phyloP scores from a whole-genome alignment of 35 echinoderm and acorn worm species.

The Apostichopus japonicus region DNA sequence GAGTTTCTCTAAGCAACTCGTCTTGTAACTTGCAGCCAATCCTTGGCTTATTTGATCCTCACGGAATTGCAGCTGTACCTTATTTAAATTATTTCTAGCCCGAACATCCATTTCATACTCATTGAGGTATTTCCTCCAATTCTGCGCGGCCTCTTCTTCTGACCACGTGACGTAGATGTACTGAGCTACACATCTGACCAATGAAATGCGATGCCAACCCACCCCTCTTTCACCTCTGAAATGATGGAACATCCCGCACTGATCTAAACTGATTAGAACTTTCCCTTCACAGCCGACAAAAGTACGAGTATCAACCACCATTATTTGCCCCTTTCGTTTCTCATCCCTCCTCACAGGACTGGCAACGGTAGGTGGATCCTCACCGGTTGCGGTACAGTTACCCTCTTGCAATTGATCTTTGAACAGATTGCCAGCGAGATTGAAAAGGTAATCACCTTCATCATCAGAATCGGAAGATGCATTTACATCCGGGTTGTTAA shows the following conservation, averaged over 20 bases:
- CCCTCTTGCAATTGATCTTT: neutral
- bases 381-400: neutral
- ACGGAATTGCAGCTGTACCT: conserved; percentile 21
- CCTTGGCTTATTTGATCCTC: conserved; percentile 38
- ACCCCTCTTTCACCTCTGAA: conserved; percentile 34
- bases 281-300: conserved; percentile 52
- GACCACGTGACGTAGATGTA: conserved; percentile 50
- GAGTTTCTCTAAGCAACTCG: conserved; percentile 24
- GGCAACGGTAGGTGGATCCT: too few species aligned
- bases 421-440: neutral
- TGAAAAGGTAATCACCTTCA: neutral
- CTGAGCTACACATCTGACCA: conserved; percentile 48
- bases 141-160: conserved; percentile 37
- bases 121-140: conserved; percentile 23
- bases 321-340: neutral
- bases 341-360: too few species aligned
- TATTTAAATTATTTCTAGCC: conserved; percentile 10
- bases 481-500: neutral
- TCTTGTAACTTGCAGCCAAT: conserved; percentile 13
- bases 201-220: conserved; percentile 33
- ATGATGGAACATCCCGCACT: conserved; percentile 43
- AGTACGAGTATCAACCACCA: conserved; percentile 22
- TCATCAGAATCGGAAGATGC: neutral
- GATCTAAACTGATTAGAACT: conserved; percentile 9
- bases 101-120: conserved; percentile 43